A percentile compares a stretch with the other conserved stretches of the same genome.
Conservation (phyloP, 2,113 vertebrate species). For the Clarias batrachus region DNA sequence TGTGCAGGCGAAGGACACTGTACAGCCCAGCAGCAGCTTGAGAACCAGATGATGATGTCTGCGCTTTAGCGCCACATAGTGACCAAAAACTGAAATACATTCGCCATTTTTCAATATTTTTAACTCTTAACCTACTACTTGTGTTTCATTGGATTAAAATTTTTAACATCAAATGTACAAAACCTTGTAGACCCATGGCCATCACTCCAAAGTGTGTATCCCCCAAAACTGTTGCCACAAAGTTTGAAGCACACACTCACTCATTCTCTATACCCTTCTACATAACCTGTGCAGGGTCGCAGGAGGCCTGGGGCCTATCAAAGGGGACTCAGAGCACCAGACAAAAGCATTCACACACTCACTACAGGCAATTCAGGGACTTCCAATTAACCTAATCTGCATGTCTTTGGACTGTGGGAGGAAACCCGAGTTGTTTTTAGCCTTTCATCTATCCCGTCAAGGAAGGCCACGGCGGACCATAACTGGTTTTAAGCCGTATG, state of each 20-base stretch:
- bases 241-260: neutral
- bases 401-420: too few relatives aligned
- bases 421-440: too few relatives aligned
- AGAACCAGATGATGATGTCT: neutral
- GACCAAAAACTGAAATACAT: conserved; percentile 1
- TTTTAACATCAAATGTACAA: neutral
- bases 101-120: neutral
- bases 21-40: conserved; percentile 18
- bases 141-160: neutral
- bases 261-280: too few relatives aligned
- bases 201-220: neutral
- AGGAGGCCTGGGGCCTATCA: too few relatives aligned
- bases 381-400: too few relatives aligned
- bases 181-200: neutral
- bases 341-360: too few relatives aligned
- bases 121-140: neutral
- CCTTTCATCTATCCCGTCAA: too few relatives aligned
- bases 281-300: too few relatives aligned
- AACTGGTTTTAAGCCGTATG: too few relatives aligned
- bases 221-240: neutral
- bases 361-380: too few relatives aligned
- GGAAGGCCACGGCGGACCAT: too few relatives aligned
- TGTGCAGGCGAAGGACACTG: conserved; percentile 47
- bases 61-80: conserved; percentile 29
- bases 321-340: too few relatives aligned